A percentile compares a stretch with the other conserved stretches of the same genome.
These are phyloP conservation scores for silkworm (Bombyx mori) DNA, from an alignment of 1,140 invertebrate genomes.

Conservation along the genomic window DNA sequence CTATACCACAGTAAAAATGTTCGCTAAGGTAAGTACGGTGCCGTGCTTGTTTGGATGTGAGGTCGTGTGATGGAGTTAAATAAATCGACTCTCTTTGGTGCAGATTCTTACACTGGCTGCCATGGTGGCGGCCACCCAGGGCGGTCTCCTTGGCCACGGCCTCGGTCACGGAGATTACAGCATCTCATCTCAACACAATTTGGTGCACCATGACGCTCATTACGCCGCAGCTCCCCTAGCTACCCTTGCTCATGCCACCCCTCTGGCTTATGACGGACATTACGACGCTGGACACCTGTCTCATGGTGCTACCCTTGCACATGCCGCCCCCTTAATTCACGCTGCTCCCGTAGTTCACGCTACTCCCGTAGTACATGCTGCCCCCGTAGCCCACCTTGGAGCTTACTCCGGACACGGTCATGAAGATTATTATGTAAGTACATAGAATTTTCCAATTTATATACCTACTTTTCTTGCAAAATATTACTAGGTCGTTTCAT, in stretches of 20 bases:
- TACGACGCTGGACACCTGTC: slow-evolving; percentile 20
- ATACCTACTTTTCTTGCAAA: background rate
- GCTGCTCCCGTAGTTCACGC: slow-evolving; percentile 15
- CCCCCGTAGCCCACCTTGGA: slow-evolving; percentile 16
- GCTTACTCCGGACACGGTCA: slow-evolving; percentile 20
- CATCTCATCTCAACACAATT: slow-evolving; percentile 30
- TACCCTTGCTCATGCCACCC: slow-evolving; percentile 7
- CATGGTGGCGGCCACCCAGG: slow-evolving; percentile 42
- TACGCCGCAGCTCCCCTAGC: slow-evolving; percentile 17
- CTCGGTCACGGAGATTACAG: slow-evolving; percentile 35
- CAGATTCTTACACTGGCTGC: slow-evolving; percentile 55
- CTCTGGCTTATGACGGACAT: slow-evolving; percentile 17
- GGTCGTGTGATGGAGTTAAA: slow-evolving; percentile 5
- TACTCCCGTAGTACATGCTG: slow-evolving; percentile 11
- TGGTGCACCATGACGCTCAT: slow-evolving; percentile 28
- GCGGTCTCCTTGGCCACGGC: slow-evolving; percentile 42
- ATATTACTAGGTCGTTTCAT: background rate
- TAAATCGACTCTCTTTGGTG: slow-evolving; percentile 13
- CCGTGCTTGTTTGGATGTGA: slow-evolving; percentile 5
- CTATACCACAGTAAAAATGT: slow-evolving; percentile 55
- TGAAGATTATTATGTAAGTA: slow-evolving; percentile 45
- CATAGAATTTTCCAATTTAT: no score
- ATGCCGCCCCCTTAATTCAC: slow-evolving; percentile 16
- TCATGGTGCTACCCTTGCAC: slow-evolving; percentile 23
- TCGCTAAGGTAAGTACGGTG: slow-evolving; percentile 51